Conservation (phyloP, 2,888 invertebrate species). For the Perdita meconis region DNA sequence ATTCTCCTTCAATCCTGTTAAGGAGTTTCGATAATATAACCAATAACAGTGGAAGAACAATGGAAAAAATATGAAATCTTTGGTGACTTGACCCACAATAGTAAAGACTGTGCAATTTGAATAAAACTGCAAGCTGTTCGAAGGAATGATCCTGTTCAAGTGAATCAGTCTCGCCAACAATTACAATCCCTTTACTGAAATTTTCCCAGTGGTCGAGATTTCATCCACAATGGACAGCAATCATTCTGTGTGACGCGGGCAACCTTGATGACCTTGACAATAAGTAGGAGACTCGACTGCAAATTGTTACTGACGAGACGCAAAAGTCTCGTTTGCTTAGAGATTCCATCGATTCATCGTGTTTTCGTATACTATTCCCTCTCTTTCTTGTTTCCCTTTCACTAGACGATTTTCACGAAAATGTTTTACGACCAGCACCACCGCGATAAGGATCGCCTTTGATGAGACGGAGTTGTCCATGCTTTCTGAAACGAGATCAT, state of each 20-base stretch:
- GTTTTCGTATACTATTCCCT: constrained; percentile 7
- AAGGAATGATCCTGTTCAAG: neutral
- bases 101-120: neutral
- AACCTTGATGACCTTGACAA: constrained; percentile 58
- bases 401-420: constrained; percentile 40
- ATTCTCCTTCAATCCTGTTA: neutral
- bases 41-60: neutral
- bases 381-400: neutral
- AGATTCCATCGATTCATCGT: constrained; percentile 5
- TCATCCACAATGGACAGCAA: constrained; percentile 39
- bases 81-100: neutral
- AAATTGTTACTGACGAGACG: constrained; percentile 62
- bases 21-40: neutral
- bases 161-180: constrained; percentile 19
- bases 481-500: constrained; percentile 55
- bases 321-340: constrained; percentile 40
- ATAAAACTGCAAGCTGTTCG: neutral
- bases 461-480: constrained; percentile 53
- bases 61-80: neutral
- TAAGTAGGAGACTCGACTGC: constrained; percentile 20
- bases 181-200: constrained; percentile 32
- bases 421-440: constrained; percentile 50
- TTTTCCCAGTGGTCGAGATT: constrained; percentile 42
- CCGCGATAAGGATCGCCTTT: constrained; percentile 57
- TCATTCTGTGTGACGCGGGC: constrained; percentile 30